Base-by-base conservation (phyloP, 2,797 vertebrate species). In the Leptodactylus fallax region DNA sequence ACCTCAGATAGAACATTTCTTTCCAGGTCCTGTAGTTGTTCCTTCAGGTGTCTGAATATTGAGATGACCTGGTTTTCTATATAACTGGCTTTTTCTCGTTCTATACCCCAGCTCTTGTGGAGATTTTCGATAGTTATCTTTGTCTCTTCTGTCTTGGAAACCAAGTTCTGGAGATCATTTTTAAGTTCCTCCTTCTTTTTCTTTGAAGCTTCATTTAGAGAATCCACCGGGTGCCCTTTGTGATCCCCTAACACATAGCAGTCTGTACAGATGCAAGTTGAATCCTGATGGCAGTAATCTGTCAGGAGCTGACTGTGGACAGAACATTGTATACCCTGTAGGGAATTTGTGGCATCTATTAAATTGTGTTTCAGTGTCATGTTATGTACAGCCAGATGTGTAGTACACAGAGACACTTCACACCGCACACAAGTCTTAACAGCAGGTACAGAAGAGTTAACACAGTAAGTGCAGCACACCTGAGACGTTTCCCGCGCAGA, bases 351-450 rank as follows among this genome's bases (percentile, higher is more conserved):
- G 9, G 93, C 88, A 1, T 93, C 93, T 51, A 92, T 90, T 78
- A 95, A 0, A 0, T 85, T 0, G 65, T 95, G 95, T 78, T 12
- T 17, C 61, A 47, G 63, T 85, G 89, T 93, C 79, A 94, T 91
- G 89, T 36, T 36, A 36, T 96, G 95, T n/a, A n/a, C 90, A 85
- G 93, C 91, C 7, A 95, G 91, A 88, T 95, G 95, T 47, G 92
- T 88, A 45, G 90, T 85, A 78, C 95, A 95, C 85, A 96, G 76
- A 0, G 94, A 94, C 85, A 92, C 94, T 78, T 96, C 93, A 16
- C 95, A 96, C 83, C 90, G 92, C 83, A 94, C 90, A 79, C 95
- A 96, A 25, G 91, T 93, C 90, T 94, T 96, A 84, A 92, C 91
- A 0, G 95, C 94, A 0, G 36, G 27, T 6, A 21, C 19, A 6